A percentile compares a stretch with the other conserved stretches of the same genome.
These are phyloP conservation scores for Calliopsis andreniformis DNA, from an alignment of 1,140 invertebrate species.

Conservation along the genomic window DNA sequence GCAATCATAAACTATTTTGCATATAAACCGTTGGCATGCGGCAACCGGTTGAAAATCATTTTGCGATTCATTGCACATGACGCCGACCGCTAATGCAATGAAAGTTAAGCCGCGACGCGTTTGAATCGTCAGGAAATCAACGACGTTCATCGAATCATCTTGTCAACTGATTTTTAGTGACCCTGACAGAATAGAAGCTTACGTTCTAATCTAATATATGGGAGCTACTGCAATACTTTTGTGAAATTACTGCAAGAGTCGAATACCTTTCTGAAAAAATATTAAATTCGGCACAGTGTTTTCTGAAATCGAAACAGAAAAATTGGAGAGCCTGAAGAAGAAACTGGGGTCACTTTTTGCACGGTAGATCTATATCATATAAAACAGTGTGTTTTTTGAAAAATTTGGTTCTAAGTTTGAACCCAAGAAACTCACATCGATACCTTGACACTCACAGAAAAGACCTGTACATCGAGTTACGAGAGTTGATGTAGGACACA, in stretches of 20 bases:
- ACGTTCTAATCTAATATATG: not conserved
- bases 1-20: constrained; percentile 72
- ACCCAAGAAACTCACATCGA: constrained; percentile 17
- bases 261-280: too few species aligned
- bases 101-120: constrained; percentile 47
- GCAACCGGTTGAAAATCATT: constrained; percentile 59
- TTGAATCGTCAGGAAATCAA: constrained; percentile 30
- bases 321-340: too few species aligned
- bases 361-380: too few species aligned
- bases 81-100: constrained; percentile 38
- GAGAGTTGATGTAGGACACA: too few species aligned
- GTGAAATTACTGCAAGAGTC: too few species aligned
- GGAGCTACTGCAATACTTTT: too few species aligned
- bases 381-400: too few species aligned
- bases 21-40: constrained; percentile 63
- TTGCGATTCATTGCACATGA: constrained; percentile 64
- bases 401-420: not conserved
- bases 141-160: constrained; percentile 34
- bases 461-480: too few species aligned
- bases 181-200: not conserved
- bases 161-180: not conserved
- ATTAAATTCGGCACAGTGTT: too few species aligned
- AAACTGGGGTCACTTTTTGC: too few species aligned
- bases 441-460: too few species aligned
- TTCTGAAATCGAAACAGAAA: too few species aligned